phyloP scores from a whole-genome alignment of 1,140 invertebrate species.

The Hydropsyche tenuis region DNA sequence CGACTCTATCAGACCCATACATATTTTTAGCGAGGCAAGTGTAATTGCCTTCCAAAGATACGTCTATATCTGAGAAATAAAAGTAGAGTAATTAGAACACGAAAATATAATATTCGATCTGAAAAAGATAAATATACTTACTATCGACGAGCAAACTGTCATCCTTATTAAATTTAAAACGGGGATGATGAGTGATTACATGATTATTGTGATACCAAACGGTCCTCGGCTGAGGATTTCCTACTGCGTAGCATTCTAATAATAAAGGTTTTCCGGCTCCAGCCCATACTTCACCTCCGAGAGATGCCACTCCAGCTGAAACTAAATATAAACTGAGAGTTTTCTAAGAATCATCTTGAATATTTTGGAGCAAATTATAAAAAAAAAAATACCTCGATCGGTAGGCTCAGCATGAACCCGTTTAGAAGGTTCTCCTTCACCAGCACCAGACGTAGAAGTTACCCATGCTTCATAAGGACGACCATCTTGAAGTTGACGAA shows the following conservation, averaged over 20 bases:
- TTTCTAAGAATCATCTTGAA: too few relatives aligned
- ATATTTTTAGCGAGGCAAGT: constrained; percentile 83
- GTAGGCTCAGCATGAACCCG: constrained; percentile 55
- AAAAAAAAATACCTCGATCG: constrained; percentile 53
- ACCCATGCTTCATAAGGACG: constrained; percentile 85
- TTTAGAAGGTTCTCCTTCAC: constrained; percentile 70
- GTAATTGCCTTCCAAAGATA: constrained; percentile 82
- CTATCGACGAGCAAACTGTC: constrained; percentile 69
- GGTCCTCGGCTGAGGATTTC: constrained; percentile 69
- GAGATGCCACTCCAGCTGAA: constrained; percentile 59
- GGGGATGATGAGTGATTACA: constrained; percentile 67
- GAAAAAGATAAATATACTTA: constrained; percentile 52
- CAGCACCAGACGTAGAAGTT: constrained; percentile 77
- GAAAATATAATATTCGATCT: neutral
- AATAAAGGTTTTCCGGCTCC: constrained; percentile 57
- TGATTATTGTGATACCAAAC: constrained; percentile 69
- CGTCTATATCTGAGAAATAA: constrained; percentile 60
- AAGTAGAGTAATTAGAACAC: neutral
- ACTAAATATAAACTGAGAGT: constrained; percentile 52
- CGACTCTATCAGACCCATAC: constrained; percentile 82
- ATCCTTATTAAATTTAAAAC: constrained; percentile 67
- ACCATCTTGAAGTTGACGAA: constrained; percentile 69
- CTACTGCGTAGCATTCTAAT: constrained; percentile 67
- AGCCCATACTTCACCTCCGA: constrained; percentile 56
- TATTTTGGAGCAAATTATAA: too few relatives aligned